Evolutionary conservation across 2,888 invertebrate species (phyloP).

Genomic region (Litoditis marina): DNA sequence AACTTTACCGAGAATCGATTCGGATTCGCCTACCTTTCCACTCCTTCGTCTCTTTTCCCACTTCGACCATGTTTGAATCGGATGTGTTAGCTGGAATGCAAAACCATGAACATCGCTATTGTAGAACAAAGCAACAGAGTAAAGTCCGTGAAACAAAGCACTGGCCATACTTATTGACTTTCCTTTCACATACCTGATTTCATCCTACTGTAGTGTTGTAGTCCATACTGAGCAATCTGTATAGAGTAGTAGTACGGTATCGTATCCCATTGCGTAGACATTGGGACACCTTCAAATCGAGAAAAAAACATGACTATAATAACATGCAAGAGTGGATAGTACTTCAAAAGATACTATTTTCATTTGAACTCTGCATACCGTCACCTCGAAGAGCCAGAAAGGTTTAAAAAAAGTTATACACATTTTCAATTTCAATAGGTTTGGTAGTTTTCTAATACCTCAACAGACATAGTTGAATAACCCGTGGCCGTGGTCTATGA

Average conservation of each 20-base stretch:
- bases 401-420: too few species aligned
- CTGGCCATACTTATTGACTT: too few species aligned
- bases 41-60: conserved; percentile 28
- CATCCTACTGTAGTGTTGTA: conserved; percentile 89
- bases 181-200: conserved; percentile 29
- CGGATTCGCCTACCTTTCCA: too few species aligned
- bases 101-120: background rate
- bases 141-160: too few species aligned
- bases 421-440: too few species aligned
- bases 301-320: background rate
- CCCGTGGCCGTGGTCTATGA: too few species aligned
- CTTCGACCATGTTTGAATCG: background rate
- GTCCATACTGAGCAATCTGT: conserved; percentile 94
- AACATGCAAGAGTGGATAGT: background rate
- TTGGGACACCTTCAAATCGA: conserved; percentile 71
- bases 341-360: too few species aligned
- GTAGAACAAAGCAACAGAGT: background rate
- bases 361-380: too few species aligned
- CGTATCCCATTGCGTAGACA: conserved; percentile 94
- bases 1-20: too few species aligned
- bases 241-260: conserved; percentile 95
- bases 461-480: too few species aligned
- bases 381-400: too few species aligned
- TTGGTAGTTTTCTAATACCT: too few species aligned
- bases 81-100: background rate